Base-by-base conservation (phyloP, 2,888 invertebrate species). In the Coremacera marginata region DNA sequence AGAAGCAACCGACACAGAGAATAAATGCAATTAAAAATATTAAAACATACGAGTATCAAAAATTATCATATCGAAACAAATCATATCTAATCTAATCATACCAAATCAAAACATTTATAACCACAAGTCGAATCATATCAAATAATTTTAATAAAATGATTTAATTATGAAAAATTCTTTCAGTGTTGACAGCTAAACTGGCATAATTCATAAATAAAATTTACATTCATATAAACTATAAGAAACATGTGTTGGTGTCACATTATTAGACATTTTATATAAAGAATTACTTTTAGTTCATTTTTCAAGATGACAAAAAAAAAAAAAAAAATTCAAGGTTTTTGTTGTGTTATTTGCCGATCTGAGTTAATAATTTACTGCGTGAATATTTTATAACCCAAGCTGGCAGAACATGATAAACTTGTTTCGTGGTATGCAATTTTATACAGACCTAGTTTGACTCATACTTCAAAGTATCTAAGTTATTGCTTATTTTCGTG, bases 401-500 rank as follows among this genome's bases (percentile, higher is more conserved):
- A 19, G 19, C 8, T 22, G 7, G n/a, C 8, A 31, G 31, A 63
- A 63, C 63, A 63, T 31, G 63, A 57, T 25, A 72, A 72, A 72
- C 62, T 62, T 72, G 72, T 72, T 72, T 72, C 11, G 1, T 44
- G 22, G 37, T 60, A 22, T 63, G 27, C 62, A 27, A 25, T 62
- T 22, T 31, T 63, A 31, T n/a, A 44, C 11, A 11, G 44, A 25
- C 34, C 25, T 68, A n/a, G 19, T 51, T 51, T 22, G 25, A 68
- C 51, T 70, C 31, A 44, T 70, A 52, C 68, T 27, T 55, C 11
- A 55, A 70, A 34, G 5, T 70, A 55, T 22, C 55, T 70, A 34
- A 70, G 55, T 52, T 52, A 55, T 37, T 5, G 34, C 14, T 63
- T 31, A 63, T 34, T 44, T 9, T 67, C 55, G 14, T 55, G 19